Conservation (phyloP, 2,797 vertebrate genomes). For the Jordanella pulchra region DNA sequence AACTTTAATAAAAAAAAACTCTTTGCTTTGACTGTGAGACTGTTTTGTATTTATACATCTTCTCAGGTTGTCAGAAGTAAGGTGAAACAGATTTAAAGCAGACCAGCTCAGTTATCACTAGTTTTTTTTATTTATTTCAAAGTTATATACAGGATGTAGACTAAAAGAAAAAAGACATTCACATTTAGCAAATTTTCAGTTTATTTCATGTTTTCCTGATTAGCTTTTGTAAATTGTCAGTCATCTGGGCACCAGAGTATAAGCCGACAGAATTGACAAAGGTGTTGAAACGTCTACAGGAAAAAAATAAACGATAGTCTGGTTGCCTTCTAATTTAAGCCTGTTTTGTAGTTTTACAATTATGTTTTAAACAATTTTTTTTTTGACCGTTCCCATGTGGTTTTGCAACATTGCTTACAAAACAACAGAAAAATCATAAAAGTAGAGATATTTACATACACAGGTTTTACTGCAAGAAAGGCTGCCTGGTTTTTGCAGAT, state of each 20-base stretch:
- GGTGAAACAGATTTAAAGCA: background rate
- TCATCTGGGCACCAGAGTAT: no score
- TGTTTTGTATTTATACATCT: background rate
- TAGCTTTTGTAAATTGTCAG: background rate
- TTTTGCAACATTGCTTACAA: no score
- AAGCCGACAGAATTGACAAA: no score
- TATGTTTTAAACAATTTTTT: no score
- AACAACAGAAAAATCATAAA: no score
- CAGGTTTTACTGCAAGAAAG: background rate
- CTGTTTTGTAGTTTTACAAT: no score
- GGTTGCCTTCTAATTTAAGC: no score
- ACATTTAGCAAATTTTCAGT: background rate
- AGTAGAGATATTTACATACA: no score
- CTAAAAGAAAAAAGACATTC: background rate
- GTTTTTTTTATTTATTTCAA: background rate
- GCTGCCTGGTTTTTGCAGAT: background rate
- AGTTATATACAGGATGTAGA: background rate
- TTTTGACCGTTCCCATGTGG: no score
- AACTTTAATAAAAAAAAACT: background rate
- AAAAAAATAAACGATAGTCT: no score
- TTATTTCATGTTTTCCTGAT: background rate
- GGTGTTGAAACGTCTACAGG: no score
- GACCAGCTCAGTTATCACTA: background rate
- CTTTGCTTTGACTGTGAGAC: background rate
- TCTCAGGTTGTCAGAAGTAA: background rate